These are phyloP conservation scores for Torymus texanus DNA, from an alignment of 2,888 invertebrate genomes.

Conservation along the genomic window DNA sequence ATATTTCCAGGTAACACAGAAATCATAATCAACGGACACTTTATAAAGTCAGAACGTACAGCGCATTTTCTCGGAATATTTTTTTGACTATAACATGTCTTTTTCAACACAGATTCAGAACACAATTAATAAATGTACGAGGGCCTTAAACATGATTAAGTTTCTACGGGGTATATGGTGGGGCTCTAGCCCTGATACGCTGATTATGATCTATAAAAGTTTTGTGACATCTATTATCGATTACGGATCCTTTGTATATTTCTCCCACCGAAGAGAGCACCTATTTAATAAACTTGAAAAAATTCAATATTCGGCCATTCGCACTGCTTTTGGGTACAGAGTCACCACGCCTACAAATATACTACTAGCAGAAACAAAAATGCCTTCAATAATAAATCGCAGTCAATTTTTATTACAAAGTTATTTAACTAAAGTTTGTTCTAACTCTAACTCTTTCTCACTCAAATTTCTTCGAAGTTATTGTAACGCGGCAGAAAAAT, in stretches of 20 bases:
- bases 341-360: not conserved
- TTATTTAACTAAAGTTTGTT: not conserved
- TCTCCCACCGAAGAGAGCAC: too few relatives aligned
- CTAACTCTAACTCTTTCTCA: not conserved
- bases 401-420: constrained; percentile 4
- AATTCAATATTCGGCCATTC: constrained; percentile 10
- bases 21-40: not conserved
- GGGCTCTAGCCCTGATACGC: constrained; percentile 8
- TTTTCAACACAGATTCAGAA: not conserved
- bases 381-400: not conserved
- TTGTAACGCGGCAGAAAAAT: not conserved
- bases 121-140: constrained; percentile 6
- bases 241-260: too few relatives aligned
- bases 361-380: not conserved
- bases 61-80: constrained; percentile 5
- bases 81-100: constrained; percentile 19
- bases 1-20: not conserved
- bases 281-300: not conserved
- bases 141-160: not conserved
- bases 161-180: constrained; percentile 9
- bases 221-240: too few relatives aligned
- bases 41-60: constrained; percentile 3
- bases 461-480: not conserved
- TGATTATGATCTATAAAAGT: not conserved
- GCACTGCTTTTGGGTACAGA: constrained; percentile 11